Percentiles rank a stretch among this genome's conserved stretches.
These are phyloP conservation scores for Jacana jacana DNA, from an alignment of 2,113 vertebrate species.

Conservation along the genomic window DNA sequence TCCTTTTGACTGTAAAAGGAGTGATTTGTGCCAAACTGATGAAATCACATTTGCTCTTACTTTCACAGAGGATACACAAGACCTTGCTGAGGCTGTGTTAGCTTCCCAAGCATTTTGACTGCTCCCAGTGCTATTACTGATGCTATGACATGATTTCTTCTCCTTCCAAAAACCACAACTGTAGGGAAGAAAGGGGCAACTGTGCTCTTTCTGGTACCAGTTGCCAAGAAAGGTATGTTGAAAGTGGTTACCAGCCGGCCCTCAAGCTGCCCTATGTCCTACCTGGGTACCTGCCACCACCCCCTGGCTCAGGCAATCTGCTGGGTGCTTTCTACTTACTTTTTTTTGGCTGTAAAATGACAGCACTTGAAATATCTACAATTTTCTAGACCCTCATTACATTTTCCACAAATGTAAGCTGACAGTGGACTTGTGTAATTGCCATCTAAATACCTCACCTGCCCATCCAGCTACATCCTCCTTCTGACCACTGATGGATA, in stretches of 20 bases:
- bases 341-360: not conserved
- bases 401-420: not conserved
- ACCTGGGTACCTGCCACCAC: not conserved
- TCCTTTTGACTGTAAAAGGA: not conserved
- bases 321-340: not conserved
- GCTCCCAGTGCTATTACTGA: not conserved
- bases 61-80: not conserved
- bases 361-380: not conserved
- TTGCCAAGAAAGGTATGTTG: not conserved
- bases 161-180: not conserved
- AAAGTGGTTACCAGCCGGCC: not conserved
- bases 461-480: not conserved
- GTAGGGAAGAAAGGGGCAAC: not conserved
- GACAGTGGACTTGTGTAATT: not conserved
- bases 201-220: not conserved
- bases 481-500: not conserved
- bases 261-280: not conserved
- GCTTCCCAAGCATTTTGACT: not conserved
- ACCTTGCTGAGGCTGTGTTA: not conserved
- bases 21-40: not conserved
- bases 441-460: not conserved
- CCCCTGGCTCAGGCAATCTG: not conserved
- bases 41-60: not conserved
- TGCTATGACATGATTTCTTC: not conserved
- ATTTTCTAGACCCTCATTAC: not conserved